Base-by-base conservation (phyloP, 2,797 vertebrate species). In the Cyclura pinguis region DNA sequence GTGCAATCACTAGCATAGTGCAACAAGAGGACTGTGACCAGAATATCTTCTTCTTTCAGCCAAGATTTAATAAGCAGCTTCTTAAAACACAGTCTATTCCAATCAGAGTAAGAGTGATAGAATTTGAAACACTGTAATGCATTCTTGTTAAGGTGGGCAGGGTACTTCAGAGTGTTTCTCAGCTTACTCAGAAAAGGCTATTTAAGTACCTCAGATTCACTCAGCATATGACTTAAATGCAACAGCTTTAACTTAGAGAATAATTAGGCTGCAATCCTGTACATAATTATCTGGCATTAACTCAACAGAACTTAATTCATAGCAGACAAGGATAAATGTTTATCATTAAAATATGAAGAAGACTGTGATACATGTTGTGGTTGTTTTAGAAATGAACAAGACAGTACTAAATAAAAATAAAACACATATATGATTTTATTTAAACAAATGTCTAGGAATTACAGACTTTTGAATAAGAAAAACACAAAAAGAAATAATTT, bases 1-100 rank as follows among this genome's bases (percentile, higher is more conserved):
- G 20, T 64, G 62, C 22, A 64, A 24, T 22, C 24, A 22, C 62
- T 64, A 64, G 18, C 62, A 67, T 27, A 67, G 24, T 27, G 22
- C 24, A 67, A 6, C 67, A 32, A 69, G 27, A 69, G 7, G 67
- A 69, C 12, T 69, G 27, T 69, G 67, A 69, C 27, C 27, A 69
- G 7, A 10, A 69, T 8, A 4, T 69, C 10, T 69, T 32, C 67
- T 69, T 69, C 27, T 69, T 69, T 32, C 67, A 69, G 18, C 10
- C 59, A 90, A 72, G 83, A 9, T 16, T 16, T 55, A 29, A 22
- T 88, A 87, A 93, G 7, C 47, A 35, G 85, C 62, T 81, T 87
- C 69, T 84, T 88, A 89, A 76, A 93, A 69, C 69, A 3, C 38
- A 83, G 59, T 89, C 87, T 32, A 76, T 88, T 91, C 64, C 86